These are phyloP conservation scores for Virgularia gustaviana DNA, from an alignment of 92 coral and sea anemone genomes.

Conservation along the genomic window DNA sequence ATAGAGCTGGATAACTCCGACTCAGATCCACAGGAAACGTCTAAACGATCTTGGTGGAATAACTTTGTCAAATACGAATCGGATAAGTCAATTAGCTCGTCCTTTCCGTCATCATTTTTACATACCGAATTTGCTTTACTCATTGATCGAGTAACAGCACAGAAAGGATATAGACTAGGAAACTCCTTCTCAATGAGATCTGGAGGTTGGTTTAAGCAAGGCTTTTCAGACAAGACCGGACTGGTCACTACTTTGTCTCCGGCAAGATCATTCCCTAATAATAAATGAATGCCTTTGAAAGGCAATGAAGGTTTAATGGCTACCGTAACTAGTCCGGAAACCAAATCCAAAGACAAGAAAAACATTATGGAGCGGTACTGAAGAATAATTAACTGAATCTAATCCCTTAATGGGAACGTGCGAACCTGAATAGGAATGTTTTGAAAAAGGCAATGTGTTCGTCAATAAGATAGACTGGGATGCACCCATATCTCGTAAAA, in stretches of 20 bases:
- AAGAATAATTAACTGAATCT: background rate
- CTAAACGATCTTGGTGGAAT: no score
- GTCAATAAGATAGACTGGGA: constrained; percentile 47
- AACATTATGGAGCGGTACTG: constrained; percentile 53
- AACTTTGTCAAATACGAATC: no score
- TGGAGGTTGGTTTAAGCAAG: constrained; percentile 15
- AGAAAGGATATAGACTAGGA: background rate
- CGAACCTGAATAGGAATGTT: constrained; percentile 10
- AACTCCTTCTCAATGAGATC: background rate
- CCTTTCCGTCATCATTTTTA: no score
- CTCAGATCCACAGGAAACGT: no score
- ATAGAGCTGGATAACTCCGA: no score
- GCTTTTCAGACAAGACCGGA: background rate
- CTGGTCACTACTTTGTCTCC: constrained; percentile 9
- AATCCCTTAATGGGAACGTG: no score
- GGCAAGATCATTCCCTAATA: constrained; percentile 50
- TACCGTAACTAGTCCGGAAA: constrained; percentile 45
- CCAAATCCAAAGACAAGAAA: constrained; percentile 41
- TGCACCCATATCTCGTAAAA: constrained; percentile 61
- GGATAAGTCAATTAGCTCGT: no score
- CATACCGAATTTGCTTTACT: no score
- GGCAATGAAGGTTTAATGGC: constrained; percentile 38
- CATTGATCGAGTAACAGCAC: no score
- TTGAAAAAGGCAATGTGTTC: constrained; percentile 43
- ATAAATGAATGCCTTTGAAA: constrained; percentile 42